A percentile compares a stretch with the other conserved stretches of the same genome.
Conservation (phyloP, 2,797 vertebrate species). For the Cuniculus paca region DNA sequence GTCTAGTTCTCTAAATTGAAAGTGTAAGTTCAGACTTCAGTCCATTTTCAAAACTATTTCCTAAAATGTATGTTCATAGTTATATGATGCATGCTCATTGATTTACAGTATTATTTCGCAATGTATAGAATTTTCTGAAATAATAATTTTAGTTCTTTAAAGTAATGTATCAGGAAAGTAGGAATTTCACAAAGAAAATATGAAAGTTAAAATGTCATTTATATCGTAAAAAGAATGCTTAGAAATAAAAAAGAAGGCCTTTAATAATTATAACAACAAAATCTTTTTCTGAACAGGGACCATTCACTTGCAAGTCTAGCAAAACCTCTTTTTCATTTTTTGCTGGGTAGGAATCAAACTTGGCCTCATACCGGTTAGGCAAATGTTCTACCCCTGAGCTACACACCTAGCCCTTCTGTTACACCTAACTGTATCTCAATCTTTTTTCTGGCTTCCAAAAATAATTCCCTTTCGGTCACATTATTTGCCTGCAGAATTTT, state of each 20-base stretch:
- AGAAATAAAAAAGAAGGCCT: conserved; percentile 9
- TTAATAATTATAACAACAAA: conserved; percentile 3
- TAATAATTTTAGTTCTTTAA: conserved; percentile 53
- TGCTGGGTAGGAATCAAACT: neutral
- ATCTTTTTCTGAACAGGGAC: conserved; percentile 31
- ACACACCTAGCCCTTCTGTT: neutral
- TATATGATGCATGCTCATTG: neutral
- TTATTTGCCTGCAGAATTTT: conserved; percentile 27
- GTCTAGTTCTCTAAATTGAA: neutral
- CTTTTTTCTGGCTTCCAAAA: neutral
- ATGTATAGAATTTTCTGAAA: neutral
- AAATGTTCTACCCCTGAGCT: neutral
- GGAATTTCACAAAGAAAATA: conserved; percentile 36
- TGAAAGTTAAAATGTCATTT: conserved; percentile 27
- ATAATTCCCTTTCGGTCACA: neutral
- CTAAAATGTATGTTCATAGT: neutral
- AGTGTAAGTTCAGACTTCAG: neutral
- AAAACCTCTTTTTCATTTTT: neutral
- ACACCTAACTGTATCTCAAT: neutral
- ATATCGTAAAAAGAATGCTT: conserved; percentile 26
- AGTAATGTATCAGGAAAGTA: conserved; percentile 40
- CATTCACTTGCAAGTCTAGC: neutral
- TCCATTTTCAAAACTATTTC: neutral
- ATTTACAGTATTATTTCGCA: neutral
- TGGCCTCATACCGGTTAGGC: no score